Base-by-base conservation (phyloP, 2,797 vertebrate genomes). In the Neosalanx taihuensis region DNA sequence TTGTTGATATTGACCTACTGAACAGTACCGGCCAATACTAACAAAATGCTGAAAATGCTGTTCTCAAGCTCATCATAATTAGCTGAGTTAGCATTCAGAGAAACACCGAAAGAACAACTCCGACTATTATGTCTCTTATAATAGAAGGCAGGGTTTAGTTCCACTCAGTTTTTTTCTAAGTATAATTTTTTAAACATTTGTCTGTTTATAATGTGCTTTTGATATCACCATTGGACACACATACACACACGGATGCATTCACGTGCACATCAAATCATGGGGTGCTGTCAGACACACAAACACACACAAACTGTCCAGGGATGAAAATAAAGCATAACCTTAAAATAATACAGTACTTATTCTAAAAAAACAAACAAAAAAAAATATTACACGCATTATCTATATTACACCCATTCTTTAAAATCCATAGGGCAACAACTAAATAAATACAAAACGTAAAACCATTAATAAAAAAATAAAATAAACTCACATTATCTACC, bases 381-480 rank as follows among this genome's bases (percentile, higher is more conserved):
- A 26, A 26, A 26, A 26, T 26, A 26, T 26, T 26, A 26, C 23
- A 26, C 23, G 23, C 23, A 72, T 37, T 15, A 2, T 60, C 68
- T 67, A 79, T 59, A 63, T 69, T 61, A 78, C 74, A 84, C 64
- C 57, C 68, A 23, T 59, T 73, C 20, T 18, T 77, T 66, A 58
- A 64, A 74, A 71, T 73, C 63, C 74, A 74, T 81, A 74, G 71
- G 37, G 70, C 69, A 85, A 49, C 30, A 61, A 64, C 37, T 57
- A 79, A 83, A 85, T 85, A 87, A 85, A 73, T 86, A 81, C 79
- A 76, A 80, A 74, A 78, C 30, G 70, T 63, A 67, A 67, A 77
- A 76, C 68, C 72, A 71, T 74, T 73, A 37, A 72, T 69, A 78
- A 77, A 69, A 63, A 58, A 72, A 7, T 35, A 72, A 67, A 76